Conservation (phyloP, 2,113 vertebrate species). For the Halichoeres trimaculatus region DNA sequence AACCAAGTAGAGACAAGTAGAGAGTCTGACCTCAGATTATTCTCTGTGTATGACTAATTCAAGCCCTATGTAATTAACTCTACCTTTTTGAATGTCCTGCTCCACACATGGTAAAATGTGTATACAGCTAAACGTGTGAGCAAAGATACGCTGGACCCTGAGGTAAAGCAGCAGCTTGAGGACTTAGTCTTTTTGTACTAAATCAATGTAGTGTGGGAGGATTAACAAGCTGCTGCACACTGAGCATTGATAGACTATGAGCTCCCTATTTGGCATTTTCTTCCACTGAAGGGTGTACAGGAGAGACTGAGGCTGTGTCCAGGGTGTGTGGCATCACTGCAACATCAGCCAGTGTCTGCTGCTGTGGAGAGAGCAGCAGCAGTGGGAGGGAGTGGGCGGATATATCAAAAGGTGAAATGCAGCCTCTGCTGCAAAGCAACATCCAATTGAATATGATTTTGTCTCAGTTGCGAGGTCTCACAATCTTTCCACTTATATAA, state of each 20-base stretch:
- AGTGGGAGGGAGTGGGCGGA: constrained; percentile 76
- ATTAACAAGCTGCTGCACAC: constrained; percentile 48
- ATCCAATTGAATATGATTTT: constrained; percentile 59
- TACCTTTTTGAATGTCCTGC: background rate
- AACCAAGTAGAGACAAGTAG: background rate
- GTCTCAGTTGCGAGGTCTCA: constrained; percentile 61
- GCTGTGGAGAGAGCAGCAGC: constrained; percentile 62
- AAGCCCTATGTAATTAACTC: background rate
- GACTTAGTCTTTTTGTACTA: constrained; percentile 32
- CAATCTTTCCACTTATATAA: constrained; percentile 63
- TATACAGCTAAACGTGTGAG: background rate
- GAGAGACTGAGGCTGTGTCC: constrained; percentile 56
- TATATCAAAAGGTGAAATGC: constrained; percentile 78
- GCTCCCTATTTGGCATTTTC: constrained; percentile 63
- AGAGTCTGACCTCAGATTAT: background rate
- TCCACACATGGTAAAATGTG: background rate
- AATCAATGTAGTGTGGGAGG: constrained; percentile 57
- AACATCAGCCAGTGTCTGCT: constrained; percentile 70
- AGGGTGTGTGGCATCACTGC: constrained; percentile 67
- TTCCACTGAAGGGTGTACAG: constrained; percentile 50
- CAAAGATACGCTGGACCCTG: constrained; percentile 12
- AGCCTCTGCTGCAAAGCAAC: constrained; percentile 69
- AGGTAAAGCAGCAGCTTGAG: constrained; percentile 14
- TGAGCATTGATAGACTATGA: constrained; percentile 52
- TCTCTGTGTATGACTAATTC: background rate